These are phyloP conservation scores for Pantherophis guttatus DNA, from an alignment of 2,113 vertebrate species.

Conservation along the genomic window DNA sequence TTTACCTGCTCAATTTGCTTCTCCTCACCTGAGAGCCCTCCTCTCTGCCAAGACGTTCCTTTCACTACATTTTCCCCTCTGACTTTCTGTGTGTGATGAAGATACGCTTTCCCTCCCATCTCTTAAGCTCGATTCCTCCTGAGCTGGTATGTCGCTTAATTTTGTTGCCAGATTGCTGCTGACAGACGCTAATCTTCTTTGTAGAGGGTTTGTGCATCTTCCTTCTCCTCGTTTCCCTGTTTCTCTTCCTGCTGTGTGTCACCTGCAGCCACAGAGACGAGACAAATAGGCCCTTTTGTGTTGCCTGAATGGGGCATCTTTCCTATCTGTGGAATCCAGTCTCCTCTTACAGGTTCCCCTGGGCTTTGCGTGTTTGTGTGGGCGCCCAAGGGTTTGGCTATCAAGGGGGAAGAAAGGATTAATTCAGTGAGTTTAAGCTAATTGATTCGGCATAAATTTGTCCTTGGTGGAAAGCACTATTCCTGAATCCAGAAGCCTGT, in stretches of 20 bases:
- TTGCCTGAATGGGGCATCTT: neutral
- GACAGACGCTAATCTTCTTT: rapidly evolving
- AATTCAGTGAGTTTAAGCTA: neutral
- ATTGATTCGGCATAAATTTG: neutral
- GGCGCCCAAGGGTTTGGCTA: neutral
- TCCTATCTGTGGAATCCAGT: neutral
- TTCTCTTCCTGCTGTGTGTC: neutral
- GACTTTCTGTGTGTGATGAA: neutral
- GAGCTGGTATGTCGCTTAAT: rapidly evolving
- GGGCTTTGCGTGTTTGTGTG: neutral
- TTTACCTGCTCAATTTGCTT: neutral
- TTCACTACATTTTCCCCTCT: neutral
- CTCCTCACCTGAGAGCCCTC: neutral
- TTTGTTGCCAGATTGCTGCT: neutral
- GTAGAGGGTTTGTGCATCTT: neutral
- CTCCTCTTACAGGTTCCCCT: neutral
- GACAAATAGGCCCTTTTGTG: neutral
- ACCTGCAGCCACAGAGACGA: neutral
- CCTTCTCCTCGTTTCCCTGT: neutral
- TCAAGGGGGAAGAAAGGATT: neutral
- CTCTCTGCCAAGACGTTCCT: neutral
- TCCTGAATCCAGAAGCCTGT: neutral
- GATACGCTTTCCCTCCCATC: neutral
- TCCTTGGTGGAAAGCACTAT: neutral
- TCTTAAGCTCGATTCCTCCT: neutral